Evolutionary conservation across 2,888 invertebrate species (phyloP), one percentile per base, ranked within the genome.

Genomic region (Chymomyza fuscimana): DNA sequence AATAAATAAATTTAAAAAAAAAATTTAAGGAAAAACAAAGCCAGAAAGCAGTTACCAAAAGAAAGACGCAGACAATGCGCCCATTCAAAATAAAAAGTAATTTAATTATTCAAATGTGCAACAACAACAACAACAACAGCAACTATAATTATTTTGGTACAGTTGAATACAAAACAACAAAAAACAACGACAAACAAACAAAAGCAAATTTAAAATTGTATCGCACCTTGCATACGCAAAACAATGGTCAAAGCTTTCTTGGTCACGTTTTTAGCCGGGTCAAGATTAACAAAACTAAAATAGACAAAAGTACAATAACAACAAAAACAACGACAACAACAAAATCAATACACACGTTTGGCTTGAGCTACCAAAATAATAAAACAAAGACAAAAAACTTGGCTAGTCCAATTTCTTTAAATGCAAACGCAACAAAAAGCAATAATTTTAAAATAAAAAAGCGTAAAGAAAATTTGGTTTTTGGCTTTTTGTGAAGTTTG

Each of bases 231-330:
- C 50, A 46, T 58, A 61, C 63, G 61, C 59, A 62, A 54, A 19
- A 2, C 67, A 25, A 32, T 29, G 54, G 22, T 16, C 54, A 54
- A 46, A 46, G 40, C 40, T 46, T 46, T 22, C 22, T 66, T 67
- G 77, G 78, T 80, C 80, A 80, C 80, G 80, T 80, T 80, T 80
- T 71, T 60, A 59, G 16, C 68, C 74, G 78, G 80, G 78, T 80
- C 80, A 80, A 80, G 80, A 80, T 78, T 80, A 80, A 76, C 73
- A 72, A 72, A 22, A 51, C 56, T 40, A 22, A 61, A 70, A 69
- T 74, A 51, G 16, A 16, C 67, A 64, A 54, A 63, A 69, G 22
- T 15, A 58, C 16, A 58, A 58, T 1, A 58, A 25, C 58, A 58
- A 29, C 16, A 46, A 56, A 16, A 40, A 58, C 56, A 32, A 65